Evolutionary conservation across 2,797 vertebrate genomes (phyloP), one percentile per base, ranked within the genome.

Genomic region (Danio kyathit): DNA sequence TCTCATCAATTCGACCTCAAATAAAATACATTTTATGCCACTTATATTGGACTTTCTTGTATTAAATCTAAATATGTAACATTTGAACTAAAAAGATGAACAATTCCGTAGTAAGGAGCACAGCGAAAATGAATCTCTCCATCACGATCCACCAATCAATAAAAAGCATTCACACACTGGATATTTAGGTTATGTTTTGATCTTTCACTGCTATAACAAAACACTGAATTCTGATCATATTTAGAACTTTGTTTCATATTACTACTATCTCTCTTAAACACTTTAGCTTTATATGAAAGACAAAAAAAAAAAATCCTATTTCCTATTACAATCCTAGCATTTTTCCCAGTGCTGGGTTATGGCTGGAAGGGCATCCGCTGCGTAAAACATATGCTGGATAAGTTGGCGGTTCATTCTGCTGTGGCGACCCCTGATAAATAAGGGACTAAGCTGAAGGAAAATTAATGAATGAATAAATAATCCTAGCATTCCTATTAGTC

Each of bases 201-300:
- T 46, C 63, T 67, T 14, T 4, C 9, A 21, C 44, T 29, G 29
- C 1, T 1, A 1, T 29, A 29, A 1, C 29, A 29, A 29, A 21
- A 19, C 64, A 29, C 5, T 14, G 11, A 48, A 14, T 66, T 17
- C 1, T n/a, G 14, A 17, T 51, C 19, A 16, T 49, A 69, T n/a
- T 29, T 69, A 51, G 21, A 21, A 51, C 69, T 38, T 51, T 69
- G 21, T 40, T 8, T 5, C 14, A 40, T 19, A 69, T 69, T 12
- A 61, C 6, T 16, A 61, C 29, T 40, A 40, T 17, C 54, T 2
- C 38, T 29, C 29, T 80, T 65, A 49, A 74, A 65, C 38, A 57
- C 51, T 83, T 81, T 21, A 60, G 38, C 43, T 75, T 67, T 59
- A 19, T 64, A 65, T 56, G 19, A 43, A 79, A 78, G 60, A n/a